Evolutionary conservation across 2,797 vertebrate species (phyloP).

Genomic region (Syngnathus rostellatus): DNA sequence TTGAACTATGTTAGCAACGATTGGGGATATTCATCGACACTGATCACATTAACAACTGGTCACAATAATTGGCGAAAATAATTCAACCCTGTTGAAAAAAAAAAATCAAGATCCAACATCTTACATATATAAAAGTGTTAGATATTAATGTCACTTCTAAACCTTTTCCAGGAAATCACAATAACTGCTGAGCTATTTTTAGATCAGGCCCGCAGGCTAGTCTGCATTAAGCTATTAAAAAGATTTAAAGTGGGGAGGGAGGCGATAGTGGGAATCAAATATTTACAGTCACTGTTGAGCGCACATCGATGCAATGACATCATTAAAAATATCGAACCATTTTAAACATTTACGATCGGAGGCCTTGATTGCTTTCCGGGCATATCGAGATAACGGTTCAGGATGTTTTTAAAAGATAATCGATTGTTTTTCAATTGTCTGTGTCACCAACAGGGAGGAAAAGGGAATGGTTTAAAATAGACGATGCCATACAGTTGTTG

Average conservation of each 20-base stretch:
- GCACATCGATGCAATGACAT: too few relatives aligned
- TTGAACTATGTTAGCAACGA: too few relatives aligned
- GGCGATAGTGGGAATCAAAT: too few relatives aligned
- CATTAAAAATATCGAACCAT: too few relatives aligned
- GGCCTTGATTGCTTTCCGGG: too few relatives aligned
- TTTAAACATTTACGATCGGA: too few relatives aligned
- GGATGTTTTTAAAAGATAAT: too few relatives aligned
- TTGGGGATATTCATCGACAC: too few relatives aligned
- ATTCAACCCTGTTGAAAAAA: not conserved
- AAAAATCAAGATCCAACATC: not conserved
- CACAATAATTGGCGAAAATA: not conserved
- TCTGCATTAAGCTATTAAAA: constrained; percentile 17
- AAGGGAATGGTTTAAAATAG: constrained; percentile 98
- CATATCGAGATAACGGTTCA: too few relatives aligned
- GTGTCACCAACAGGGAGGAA: constrained; percentile 82
- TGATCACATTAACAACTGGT: not conserved
- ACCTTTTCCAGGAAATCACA: not conserved
- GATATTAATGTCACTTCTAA: not conserved
- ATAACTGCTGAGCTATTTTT: not conserved
- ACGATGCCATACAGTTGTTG: constrained; percentile 91
- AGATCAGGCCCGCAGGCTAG: not conserved
- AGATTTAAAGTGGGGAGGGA: too few relatives aligned
- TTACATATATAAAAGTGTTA: not conserved
- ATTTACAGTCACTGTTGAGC: too few relatives aligned
- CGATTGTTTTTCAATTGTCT: constrained; percentile 9